Evolutionary conservation across 2,888 invertebrate species (phyloP).

Genomic region (Ceriagrion tenellum): DNA sequence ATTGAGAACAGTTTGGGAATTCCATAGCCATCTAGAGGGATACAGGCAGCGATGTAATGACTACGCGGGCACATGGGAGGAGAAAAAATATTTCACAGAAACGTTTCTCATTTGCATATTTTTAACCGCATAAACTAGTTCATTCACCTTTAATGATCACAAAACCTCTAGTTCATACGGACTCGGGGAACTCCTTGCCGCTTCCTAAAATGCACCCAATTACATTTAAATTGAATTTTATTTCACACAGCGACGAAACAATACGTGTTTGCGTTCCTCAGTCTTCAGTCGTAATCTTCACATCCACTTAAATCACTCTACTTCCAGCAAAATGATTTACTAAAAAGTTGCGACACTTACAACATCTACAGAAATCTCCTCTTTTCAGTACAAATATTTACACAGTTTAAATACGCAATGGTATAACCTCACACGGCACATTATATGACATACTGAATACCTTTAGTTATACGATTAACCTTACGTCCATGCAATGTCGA

Average conservation of each 20-base stretch:
- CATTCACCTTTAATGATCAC: background rate
- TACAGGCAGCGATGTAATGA: background rate
- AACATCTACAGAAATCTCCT: background rate
- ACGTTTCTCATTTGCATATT: background rate
- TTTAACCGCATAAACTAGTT: background rate
- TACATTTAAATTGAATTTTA: background rate
- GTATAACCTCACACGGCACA: background rate
- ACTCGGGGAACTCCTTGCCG: background rate
- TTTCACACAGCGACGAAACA: background rate
- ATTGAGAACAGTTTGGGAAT: background rate
- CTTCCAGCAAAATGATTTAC: background rate
- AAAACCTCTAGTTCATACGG: background rate
- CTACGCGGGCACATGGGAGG: constrained; percentile 15
- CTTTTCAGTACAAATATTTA: constrained; percentile 7
- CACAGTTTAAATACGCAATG: background rate
- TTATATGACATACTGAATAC: background rate
- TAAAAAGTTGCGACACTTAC: background rate
- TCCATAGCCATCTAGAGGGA: background rate
- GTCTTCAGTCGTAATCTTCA: background rate
- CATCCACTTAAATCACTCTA: background rate
- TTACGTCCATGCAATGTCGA: background rate
- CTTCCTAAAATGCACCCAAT: no score
- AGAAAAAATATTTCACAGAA: constrained; percentile 1
- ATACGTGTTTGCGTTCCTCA: background rate
- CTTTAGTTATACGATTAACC: background rate